A percentile compares a stretch with the other conserved stretches of the same genome.
Conservation (phyloP, 2,113 vertebrate species). For the Otocyon megalotis region DNA sequence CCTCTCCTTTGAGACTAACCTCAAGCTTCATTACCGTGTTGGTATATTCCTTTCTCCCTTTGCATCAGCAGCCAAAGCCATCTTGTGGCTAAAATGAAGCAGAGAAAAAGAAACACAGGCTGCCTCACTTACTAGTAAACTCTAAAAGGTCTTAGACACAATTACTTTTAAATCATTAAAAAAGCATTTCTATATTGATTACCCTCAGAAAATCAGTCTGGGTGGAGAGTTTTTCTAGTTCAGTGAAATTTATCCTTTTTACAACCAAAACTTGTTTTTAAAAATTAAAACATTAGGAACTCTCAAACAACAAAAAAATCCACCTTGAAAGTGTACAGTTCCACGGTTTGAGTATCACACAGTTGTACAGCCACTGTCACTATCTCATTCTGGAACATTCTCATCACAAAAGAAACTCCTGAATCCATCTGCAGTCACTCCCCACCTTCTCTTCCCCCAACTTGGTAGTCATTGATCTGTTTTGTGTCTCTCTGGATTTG, state of each 20-base stretch:
- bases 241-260: not conserved
- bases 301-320: not conserved
- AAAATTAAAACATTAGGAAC: not conserved
- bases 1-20: not conserved
- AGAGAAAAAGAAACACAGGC: not conserved
- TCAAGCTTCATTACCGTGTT: accelerated
- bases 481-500: not conserved
- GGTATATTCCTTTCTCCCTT: not conserved
- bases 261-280: not conserved
- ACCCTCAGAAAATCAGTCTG: not conserved
- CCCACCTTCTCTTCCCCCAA: not conserved
- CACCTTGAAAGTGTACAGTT: not conserved
- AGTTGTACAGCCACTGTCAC: not conserved
- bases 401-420: not conserved
- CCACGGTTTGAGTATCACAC: not conserved
- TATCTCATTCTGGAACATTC: conserved; percentile 7
- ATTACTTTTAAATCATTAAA: not conserved
- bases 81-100: not conserved
- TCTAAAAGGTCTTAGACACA: not conserved
- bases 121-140: not conserved
- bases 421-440: not conserved
- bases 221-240: not conserved
- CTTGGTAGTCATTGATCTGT: not conserved
- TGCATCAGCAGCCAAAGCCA: not conserved
- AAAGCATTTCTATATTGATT: not conserved